A percentile compares a stretch with the other conserved stretches of the same genome.
Conservation (phyloP, 2,888 invertebrate species). For the Campoletis raptor region DNA sequence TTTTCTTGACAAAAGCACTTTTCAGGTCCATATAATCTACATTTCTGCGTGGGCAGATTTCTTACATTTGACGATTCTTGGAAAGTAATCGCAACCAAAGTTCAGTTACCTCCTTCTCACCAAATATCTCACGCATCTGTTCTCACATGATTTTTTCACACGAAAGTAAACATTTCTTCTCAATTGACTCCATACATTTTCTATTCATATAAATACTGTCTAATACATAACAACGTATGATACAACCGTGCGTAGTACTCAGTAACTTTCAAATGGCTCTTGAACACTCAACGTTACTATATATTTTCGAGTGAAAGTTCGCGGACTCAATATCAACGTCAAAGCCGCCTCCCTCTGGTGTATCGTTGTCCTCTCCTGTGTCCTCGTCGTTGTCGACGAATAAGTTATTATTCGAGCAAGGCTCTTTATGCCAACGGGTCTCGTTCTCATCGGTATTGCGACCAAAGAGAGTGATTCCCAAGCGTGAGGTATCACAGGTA, state of each 20-base stretch:
- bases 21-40: not conserved
- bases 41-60: not conserved
- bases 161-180: not conserved
- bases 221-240: constrained; percentile 50
- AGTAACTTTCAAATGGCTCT: constrained; percentile 49
- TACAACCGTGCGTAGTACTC: constrained; percentile 29
- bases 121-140: constrained; percentile 9
- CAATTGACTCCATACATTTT: not conserved
- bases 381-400: constrained; percentile 57
- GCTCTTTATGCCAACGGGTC: constrained; percentile 49
- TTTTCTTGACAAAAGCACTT: not conserved
- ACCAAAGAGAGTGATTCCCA: constrained; percentile 55
- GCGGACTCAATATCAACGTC: constrained; percentile 54
- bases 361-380: constrained; percentile 17
- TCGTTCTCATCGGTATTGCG: constrained; percentile 49
- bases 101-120: not conserved
- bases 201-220: not conserved
- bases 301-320: constrained; percentile 55
- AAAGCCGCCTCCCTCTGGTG: constrained; percentile 11
- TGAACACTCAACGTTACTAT: constrained; percentile 9
- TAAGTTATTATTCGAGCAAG: constrained; percentile 68
- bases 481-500: constrained; percentile 35
- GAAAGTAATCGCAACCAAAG: constrained; percentile 11
- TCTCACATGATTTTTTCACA: constrained; percentile 17
- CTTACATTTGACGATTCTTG: not conserved